Conservation (phyloP, 2,888 invertebrate genomes). For the Helleia helle region DNA sequence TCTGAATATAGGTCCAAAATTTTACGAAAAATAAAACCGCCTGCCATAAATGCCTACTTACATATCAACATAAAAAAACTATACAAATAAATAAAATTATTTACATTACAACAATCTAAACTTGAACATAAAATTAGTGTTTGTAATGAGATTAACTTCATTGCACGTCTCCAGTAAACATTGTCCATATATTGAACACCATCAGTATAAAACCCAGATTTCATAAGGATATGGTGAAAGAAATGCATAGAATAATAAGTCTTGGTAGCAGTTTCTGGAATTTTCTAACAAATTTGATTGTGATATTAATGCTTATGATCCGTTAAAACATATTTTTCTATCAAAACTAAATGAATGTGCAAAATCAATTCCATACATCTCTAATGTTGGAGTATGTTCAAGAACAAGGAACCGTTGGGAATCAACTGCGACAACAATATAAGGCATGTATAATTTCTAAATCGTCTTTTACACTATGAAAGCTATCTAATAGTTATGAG, state of each 20-base stretch:
- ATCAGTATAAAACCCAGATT: neutral
- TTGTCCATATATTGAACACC: too few species aligned
- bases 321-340: too few species aligned
- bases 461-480: neutral
- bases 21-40: too few species aligned
- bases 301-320: too few species aligned
- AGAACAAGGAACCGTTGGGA: too few species aligned
- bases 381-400: too few species aligned
- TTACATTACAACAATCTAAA: constrained; percentile 4
- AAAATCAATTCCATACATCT: too few species aligned
- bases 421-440: neutral
- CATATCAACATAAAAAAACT: neutral
- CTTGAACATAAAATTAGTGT: constrained; percentile 1
- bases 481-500: neutral
- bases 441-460: too few species aligned
- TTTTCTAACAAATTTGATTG: too few species aligned
- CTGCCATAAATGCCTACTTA: neutral
- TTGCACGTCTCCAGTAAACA: constrained; percentile 1
- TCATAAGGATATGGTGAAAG: too few species aligned
- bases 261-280: too few species aligned
- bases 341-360: too few species aligned
- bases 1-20: neutral
- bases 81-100: constrained; percentile 8
- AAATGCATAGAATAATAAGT: neutral
- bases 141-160: constrained; percentile 3